These are phyloP conservation scores for Nymphicus hollandicus DNA, from an alignment of 2,113 vertebrate species.

Conservation along the genomic window DNA sequence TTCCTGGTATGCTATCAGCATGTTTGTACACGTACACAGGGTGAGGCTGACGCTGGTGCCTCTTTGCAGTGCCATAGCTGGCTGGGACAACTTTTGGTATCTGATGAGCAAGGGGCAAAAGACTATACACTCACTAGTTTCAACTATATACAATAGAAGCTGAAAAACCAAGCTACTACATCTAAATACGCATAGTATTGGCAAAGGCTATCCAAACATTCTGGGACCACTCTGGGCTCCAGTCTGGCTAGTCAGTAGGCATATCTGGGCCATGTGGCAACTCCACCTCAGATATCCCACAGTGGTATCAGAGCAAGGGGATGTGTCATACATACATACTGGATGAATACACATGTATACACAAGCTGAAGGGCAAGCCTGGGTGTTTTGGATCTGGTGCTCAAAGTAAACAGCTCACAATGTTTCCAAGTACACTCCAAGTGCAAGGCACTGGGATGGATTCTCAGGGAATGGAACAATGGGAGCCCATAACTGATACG, in stretches of 20 bases:
- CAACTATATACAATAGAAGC: background rate
- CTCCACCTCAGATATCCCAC: background rate
- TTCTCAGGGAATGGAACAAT: rapidly evolving
- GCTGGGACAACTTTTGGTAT: background rate
- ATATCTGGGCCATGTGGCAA: background rate
- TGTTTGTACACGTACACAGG: background rate
- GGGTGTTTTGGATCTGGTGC: background rate
- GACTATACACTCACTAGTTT: background rate
- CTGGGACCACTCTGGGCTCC: background rate
- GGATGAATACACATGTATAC: background rate
- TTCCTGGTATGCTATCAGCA: background rate
- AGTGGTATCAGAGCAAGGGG: background rate
- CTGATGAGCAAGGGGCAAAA: background rate
- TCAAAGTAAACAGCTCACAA: background rate
- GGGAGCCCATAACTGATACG: background rate
- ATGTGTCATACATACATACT: no score
- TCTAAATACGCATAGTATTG: background rate
- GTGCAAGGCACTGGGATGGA: background rate
- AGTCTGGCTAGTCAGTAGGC: no score
- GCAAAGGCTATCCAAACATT: background rate
- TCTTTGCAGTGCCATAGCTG: background rate
- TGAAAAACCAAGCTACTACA: background rate
- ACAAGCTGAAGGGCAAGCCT: rapidly evolving
- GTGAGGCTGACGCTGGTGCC: background rate
- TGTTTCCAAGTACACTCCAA: background rate